Percentiles rank a stretch among this genome's conserved stretches.
These are phyloP conservation scores for Oceanodroma leucorhoa DNA, from an alignment of 2,797 vertebrate genomes.

Conservation along the genomic window DNA sequence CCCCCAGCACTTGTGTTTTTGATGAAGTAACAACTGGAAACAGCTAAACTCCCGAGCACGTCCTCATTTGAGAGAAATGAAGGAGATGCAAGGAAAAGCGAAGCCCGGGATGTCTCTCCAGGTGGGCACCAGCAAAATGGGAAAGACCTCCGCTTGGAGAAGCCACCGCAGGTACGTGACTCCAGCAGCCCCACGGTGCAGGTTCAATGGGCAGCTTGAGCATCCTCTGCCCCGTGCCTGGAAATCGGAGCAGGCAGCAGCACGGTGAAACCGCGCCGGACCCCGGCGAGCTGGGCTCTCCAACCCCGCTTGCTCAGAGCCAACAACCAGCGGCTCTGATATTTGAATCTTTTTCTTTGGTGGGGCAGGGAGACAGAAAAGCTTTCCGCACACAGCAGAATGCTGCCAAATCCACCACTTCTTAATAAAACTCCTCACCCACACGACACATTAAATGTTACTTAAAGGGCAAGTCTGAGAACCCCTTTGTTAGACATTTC, in stretches of 20 bases:
- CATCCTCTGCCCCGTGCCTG: not conserved
- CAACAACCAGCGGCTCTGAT: rapidly evolving
- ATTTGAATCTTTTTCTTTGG: not conserved
- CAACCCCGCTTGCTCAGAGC: rapidly evolving
- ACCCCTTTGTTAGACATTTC: not conserved
- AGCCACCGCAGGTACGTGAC: rapidly evolving
- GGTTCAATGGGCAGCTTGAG: not conserved
- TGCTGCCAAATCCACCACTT: not conserved
- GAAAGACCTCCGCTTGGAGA: not conserved
- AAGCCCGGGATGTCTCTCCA: not conserved
- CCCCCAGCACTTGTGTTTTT: not conserved
- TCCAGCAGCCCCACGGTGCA: not conserved
- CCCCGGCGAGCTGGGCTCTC: not conserved
- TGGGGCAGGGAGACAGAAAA: not conserved
- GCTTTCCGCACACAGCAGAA: not conserved
- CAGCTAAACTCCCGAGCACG: rapidly evolving
- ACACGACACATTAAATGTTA: not conserved
- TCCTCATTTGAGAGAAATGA: not conserved
- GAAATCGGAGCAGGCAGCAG: not conserved
- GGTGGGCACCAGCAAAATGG: not conserved
- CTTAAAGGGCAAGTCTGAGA: slow-evolving; percentile 33
- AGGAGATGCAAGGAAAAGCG: not conserved
- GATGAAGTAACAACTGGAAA: not conserved
- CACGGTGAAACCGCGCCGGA: rapidly evolving
- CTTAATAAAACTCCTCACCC: slow-evolving; percentile 37